Conservation (phyloP, 2,888 invertebrate species). For the Meghimatium bilineatum region DNA sequence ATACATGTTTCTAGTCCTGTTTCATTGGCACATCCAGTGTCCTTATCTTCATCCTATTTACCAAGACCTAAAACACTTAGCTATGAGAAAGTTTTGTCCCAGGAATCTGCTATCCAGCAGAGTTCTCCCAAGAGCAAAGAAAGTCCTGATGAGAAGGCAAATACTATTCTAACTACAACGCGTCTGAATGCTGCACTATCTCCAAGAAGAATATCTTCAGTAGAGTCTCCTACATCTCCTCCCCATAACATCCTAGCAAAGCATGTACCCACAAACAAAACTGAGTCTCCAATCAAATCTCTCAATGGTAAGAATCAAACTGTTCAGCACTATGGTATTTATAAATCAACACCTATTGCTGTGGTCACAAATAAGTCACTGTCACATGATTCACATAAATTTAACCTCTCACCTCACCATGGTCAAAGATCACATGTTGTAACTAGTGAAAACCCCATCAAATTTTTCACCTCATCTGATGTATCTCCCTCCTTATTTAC, state of each 20-base stretch:
- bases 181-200: conserved; percentile 46
- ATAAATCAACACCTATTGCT: conserved; percentile 34
- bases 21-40: conserved; percentile 29
- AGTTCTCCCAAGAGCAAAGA: conserved; percentile 10
- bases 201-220: conserved; percentile 39
- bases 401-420: background rate
- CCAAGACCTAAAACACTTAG: conserved; percentile 2
- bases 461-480: conserved; percentile 7
- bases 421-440: conserved; percentile 5
- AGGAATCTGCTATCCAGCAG: conserved; percentile 4
- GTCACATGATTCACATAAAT: conserved; percentile 5
- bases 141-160: conserved; percentile 15
- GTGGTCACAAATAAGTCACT: conserved; percentile 37
- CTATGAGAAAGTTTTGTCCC: background rate
- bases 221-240: conserved; percentile 39
- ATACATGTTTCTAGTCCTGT: conserved; percentile 1
- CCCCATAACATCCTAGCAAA: conserved; percentile 42
- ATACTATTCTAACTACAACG: conserved; percentile 9
- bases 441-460: conserved; percentile 11
- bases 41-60: background rate
- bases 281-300: background rate
- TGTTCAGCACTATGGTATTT: conserved; percentile 17
- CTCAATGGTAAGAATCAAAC: conserved; percentile 14
- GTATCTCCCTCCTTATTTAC: background rate
- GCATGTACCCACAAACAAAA: conserved; percentile 15